Conservation (phyloP, 2,888 invertebrate species). For the Agrochola macilenta region DNA sequence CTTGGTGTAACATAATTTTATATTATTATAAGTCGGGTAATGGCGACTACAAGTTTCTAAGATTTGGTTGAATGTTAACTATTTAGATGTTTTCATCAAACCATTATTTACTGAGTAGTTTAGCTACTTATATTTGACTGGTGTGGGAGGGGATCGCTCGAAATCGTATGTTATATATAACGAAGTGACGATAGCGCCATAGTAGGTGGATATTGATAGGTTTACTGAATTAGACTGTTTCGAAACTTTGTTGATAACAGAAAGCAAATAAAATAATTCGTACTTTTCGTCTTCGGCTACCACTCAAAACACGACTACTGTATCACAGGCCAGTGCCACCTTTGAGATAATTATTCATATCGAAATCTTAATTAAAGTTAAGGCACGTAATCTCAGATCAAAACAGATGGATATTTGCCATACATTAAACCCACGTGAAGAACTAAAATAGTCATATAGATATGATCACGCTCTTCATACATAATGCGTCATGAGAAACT, state of each 20-base stretch:
- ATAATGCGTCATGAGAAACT: constrained; percentile 47
- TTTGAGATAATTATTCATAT: not conserved
- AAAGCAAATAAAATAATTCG: constrained; percentile 7
- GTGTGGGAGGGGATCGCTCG: constrained; percentile 15
- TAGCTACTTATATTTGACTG: constrained; percentile 19
- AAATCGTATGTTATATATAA: constrained; percentile 44
- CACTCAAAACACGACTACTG: not conserved
- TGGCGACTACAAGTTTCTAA: not conserved
- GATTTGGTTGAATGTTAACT: constrained; percentile 4
- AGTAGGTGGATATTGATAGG: constrained; percentile 29
- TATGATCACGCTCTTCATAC: constrained; percentile 42
- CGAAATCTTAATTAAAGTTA: constrained; percentile 9
- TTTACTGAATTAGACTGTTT: constrained; percentile 1
- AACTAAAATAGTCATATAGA: constrained; percentile 49
- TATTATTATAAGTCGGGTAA: not conserved
- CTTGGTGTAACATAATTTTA: not conserved
- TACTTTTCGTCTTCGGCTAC: not conserved
- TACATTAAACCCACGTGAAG: constrained; percentile 49
- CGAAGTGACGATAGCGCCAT: constrained; percentile 17
- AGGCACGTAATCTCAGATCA: constrained; percentile 22
- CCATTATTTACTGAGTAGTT: constrained; percentile 23
- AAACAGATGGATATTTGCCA: constrained; percentile 15
- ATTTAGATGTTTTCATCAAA: constrained; percentile 15
- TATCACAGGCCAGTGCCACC: not conserved
- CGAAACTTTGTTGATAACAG: constrained; percentile 3